Evolutionary conservation across 2,113 vertebrate species (phyloP).

Genomic region (Melanotaenia duboulayi): DNA sequence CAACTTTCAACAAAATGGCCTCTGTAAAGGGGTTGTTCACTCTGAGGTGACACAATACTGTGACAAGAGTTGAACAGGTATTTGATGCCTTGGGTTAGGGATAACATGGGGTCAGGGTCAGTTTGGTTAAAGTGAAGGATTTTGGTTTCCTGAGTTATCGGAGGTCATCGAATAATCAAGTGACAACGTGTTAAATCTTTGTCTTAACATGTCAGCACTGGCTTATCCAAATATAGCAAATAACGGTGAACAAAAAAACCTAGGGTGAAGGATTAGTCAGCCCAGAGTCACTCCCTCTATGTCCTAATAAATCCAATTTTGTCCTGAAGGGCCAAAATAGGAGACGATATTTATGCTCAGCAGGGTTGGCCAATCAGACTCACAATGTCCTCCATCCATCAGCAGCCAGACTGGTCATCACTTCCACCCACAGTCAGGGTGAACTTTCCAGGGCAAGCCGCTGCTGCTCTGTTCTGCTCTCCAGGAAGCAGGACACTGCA

Average conservation of each 20-base stretch:
- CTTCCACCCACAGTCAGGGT: constrained; percentile 37
- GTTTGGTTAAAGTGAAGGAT: constrained; percentile 22
- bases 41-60: constrained; percentile 4
- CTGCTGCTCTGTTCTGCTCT: constrained; percentile 15
- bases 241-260: neutral
- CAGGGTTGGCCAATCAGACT: constrained; percentile 35
- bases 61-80: neutral
- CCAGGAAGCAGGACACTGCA: constrained; percentile 1
- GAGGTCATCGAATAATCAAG: constrained; percentile 33
- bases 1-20: neutral
- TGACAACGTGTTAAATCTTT: neutral
- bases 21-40: neutral
- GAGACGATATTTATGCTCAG: constrained; percentile 48
- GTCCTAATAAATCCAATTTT: constrained; percentile 23
- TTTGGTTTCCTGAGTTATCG: constrained; percentile 19
- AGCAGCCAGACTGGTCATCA: constrained; percentile 44
- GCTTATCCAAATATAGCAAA: neutral
- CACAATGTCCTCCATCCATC: constrained; percentile 51
- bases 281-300: constrained; percentile 2
- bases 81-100: constrained; percentile 16
- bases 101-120: constrained; percentile 27
- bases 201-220: neutral
- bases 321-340: constrained; percentile 36
- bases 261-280: neutral
- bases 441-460: constrained; percentile 43